Evolutionary conservation across 2,113 vertebrate genomes (phyloP).

Genomic region (Microtus montanus): DNA sequence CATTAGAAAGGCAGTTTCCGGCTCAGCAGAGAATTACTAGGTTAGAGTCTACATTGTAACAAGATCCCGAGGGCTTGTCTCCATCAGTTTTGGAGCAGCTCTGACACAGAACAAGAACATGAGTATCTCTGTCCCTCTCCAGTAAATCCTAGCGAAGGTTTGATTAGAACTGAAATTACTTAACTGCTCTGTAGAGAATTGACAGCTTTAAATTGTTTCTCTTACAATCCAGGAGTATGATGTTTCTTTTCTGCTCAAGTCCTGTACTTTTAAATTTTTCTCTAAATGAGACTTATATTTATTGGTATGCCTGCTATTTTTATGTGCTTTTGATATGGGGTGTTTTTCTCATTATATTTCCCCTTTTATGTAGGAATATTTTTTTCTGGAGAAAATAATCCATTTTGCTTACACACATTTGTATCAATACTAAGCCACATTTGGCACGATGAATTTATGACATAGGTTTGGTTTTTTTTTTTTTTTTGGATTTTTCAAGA

Average conservation of each 20-base stretch:
- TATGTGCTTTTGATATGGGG: background rate
- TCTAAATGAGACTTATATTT: background rate
- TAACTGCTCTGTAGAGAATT: background rate
- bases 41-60: background rate
- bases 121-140: background rate
- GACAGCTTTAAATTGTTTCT: background rate
- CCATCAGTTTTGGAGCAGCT: background rate
- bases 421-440: background rate
- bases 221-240: background rate
- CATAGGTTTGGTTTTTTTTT: too few species aligned
- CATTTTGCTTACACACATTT: background rate
- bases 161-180: conserved; percentile 28
- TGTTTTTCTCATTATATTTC: background rate
- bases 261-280: background rate
- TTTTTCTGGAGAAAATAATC: background rate
- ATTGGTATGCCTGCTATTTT: background rate
- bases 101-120: background rate
- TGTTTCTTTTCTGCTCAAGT: background rate
- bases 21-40: background rate
- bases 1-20: background rate
- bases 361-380: background rate
- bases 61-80: background rate
- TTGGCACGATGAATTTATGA: background rate
- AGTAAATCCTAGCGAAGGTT: background rate
- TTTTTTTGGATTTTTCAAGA: too few species aligned